A percentile compares a stretch with the other conserved stretches of the same genome.
Evolutionary conservation across 2,888 invertebrate genomes (phyloP).

Genomic region (Xylocampa areola): DNA sequence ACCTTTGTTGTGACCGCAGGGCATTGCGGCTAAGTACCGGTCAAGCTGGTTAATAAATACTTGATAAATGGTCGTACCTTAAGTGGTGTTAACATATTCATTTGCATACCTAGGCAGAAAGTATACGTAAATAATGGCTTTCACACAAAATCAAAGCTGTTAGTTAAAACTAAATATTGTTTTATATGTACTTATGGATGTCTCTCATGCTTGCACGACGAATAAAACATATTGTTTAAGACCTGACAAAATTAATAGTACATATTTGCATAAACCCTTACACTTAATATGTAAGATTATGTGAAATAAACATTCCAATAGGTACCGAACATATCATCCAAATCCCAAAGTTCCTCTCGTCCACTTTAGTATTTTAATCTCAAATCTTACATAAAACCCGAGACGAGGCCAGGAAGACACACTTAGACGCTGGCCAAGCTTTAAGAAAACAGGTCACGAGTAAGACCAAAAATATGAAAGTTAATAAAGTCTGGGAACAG

Average conservation of each 20-base stretch:
- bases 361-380: slow-evolving; percentile 37
- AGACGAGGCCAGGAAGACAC: slow-evolving; percentile 16
- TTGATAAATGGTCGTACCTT: slow-evolving; percentile 37
- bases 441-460: slow-evolving; percentile 61
- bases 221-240: too few relatives aligned
- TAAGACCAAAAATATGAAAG: slow-evolving; percentile 62
- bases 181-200: too few relatives aligned
- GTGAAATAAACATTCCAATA: slow-evolving; percentile 18
- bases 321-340: not conserved
- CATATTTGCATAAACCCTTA: too few relatives aligned
- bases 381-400: slow-evolving; percentile 30
- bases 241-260: too few relatives aligned
- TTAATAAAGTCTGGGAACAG: slow-evolving; percentile 65
- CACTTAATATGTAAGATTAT: slow-evolving; percentile 29
- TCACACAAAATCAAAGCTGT: not conserved
- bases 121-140: slow-evolving; percentile 28
- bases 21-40: slow-evolving; percentile 20
- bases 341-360: slow-evolving; percentile 17
- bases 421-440: slow-evolving; percentile 28
- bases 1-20: slow-evolving; percentile 38
- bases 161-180: not conserved
- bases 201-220: too few relatives aligned
- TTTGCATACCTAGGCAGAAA: slow-evolving; percentile 23
- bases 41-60: slow-evolving; percentile 37
- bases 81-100: slow-evolving; percentile 42